phyloP scores from a whole-genome alignment of 2,888 invertebrate species.

The Rhimphoctona megacephalus region DNA sequence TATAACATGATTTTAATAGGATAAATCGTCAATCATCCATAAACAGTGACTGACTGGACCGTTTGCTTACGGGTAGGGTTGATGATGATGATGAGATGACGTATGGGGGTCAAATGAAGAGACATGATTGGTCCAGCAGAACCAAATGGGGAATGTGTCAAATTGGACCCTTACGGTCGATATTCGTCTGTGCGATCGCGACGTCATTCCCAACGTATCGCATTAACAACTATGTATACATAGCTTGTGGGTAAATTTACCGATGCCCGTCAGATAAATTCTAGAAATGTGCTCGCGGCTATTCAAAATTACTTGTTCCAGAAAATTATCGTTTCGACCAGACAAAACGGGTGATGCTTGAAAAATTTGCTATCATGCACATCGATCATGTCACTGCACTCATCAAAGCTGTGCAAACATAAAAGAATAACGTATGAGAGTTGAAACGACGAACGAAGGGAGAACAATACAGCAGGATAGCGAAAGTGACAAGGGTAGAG shows the following conservation, averaged over 20 bases:
- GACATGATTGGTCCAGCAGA: slow-evolving; percentile 9
- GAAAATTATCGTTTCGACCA: slow-evolving; percentile 81
- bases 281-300: slow-evolving; percentile 68
- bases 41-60: background rate
- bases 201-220: slow-evolving; percentile 7
- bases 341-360: slow-evolving; percentile 67
- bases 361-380: slow-evolving; percentile 79
- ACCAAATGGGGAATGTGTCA: slow-evolving; percentile 2
- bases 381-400: slow-evolving; percentile 77
- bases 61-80: slow-evolving; percentile 1
- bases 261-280: slow-evolving; percentile 64
- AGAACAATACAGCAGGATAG: background rate
- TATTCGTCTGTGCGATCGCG: background rate
- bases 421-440: slow-evolving; percentile 30
- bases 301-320: slow-evolving; percentile 80
- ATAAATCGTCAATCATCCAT: background rate
- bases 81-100: background rate
- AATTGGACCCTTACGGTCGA: slow-evolving; percentile 1
- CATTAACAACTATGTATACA: background rate
- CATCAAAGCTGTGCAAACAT: slow-evolving; percentile 31
- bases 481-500: slow-evolving; percentile 15
- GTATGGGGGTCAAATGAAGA: slow-evolving; percentile 12
- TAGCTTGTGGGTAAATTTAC: slow-evolving; percentile 79
- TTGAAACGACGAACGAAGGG: background rate
- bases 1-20: slow-evolving; percentile 2